Evolutionary conservation across 1,140 invertebrate species (phyloP).

Genomic region (Pararge aegeria): DNA sequence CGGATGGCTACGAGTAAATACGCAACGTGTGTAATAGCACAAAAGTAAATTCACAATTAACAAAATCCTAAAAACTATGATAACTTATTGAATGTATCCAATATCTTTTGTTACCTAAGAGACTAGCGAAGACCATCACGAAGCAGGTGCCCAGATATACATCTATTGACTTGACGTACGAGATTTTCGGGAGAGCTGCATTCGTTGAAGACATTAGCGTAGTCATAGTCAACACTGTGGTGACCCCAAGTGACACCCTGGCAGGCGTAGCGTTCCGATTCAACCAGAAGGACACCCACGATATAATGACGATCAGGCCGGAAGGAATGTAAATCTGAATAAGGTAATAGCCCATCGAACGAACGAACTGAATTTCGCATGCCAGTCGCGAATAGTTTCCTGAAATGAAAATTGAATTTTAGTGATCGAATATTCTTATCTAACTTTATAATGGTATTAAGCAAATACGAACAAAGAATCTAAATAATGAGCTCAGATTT

Average conservation of each 20-base stretch:
- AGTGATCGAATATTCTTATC: not conserved
- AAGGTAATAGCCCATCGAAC: conserved; percentile 99
- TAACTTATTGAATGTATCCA: not conserved
- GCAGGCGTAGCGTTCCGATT: conserved; percentile 97
- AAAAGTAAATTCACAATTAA: not conserved
- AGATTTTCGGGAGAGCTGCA: conserved; percentile 98
- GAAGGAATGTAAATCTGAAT: conserved; percentile 99
- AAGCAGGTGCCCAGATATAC: conserved; percentile 98
- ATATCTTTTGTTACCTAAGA: conserved; percentile 86
- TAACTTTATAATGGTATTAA: not conserved
- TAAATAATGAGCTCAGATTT: conserved; percentile 13
- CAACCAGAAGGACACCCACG: conserved; percentile 97
- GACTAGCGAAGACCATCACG: conserved; percentile 97
- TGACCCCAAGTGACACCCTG: conserved; percentile 96
- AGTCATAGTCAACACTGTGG: conserved; percentile 99
- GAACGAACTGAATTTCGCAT: conserved; percentile 97
- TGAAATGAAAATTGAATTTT: conserved; percentile 71
- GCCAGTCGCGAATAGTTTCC: conserved; percentile 98
- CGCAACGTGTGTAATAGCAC: not conserved
- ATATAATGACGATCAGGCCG: conserved; percentile 98
- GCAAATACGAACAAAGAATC: not conserved
- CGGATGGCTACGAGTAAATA: not conserved
- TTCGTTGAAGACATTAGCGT: conserved; percentile 99
- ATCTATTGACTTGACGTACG: conserved; percentile 99
- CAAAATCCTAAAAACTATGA: not conserved